Base-by-base conservation (phyloP, 2,888 invertebrate genomes). In the Harpagoxenus sublaevis region DNA sequence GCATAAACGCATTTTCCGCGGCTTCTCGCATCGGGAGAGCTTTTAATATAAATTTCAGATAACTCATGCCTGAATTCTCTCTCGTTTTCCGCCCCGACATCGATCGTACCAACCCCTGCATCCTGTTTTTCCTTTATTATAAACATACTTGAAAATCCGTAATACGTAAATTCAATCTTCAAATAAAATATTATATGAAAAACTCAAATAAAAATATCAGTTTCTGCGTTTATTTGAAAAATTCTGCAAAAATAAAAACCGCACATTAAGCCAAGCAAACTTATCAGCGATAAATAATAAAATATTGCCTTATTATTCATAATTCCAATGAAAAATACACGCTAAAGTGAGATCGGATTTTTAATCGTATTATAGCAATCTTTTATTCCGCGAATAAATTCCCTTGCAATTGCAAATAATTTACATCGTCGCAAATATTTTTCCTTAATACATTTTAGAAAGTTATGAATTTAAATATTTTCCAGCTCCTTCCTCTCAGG, bases 1-100 rank as follows among this genome's bases (percentile, higher is more conserved):
- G 84, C 87, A 65, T 84, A 85, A 88, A 89, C 85, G 83, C 84
- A 83, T 84, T 81, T 86, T 78, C 73, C 83, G 51, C 62, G 83
- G 66, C 45, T 77, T 31, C 71, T 45, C 35, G 10, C 18, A n/a
- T 48, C 81, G 31, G 74, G 53, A 73, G 77, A n/a, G 83, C 48
- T 75, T 73, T 79, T 83, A 79, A 83, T 79, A 63, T 66, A 48
- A 53, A 71, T 83, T 85, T 79, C 18, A 78, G 75, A 68, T 74
- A 82, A 81, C 82, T 81, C 35, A 75, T 55, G 68, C 79, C 8
- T 57, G 79, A 60, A 48, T 68, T 68, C 45, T 79, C 51, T 78
- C 45, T 79, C 51, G 60, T 84, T 79, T 83, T 39, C 48, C 83
- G 48, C 23, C 18, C 15, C 57, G 48, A 81, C 60, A 71, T 81